Evolutionary conservation across 2,888 invertebrate genomes (phyloP), one percentile per base, ranked within the genome.

Genomic region (Lasiommata megera): DNA sequence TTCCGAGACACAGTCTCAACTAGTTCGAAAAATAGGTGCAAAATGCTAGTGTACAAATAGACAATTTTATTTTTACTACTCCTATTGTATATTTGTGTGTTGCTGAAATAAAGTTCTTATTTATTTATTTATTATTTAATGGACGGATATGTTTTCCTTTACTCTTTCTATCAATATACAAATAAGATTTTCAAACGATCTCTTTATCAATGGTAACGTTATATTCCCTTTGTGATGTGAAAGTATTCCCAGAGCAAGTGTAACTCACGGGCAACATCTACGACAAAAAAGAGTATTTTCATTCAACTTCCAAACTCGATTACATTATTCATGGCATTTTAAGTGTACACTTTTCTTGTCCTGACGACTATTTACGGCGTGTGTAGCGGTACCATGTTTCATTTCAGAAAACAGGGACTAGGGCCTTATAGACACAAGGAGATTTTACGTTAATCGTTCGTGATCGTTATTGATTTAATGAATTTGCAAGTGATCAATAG

Each of bases 301-400:
- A 38, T 40, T 38, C 38, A 40, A 51, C 51, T 51, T 29, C 37
- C 23, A 29, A 40, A 51, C 51, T 40, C 28, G 51, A 51, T 51
- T 38, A 51, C 51, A 51, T 51, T 51, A 51, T 51, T 51, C 51
- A 51, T 51, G 38, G 38, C 51, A 51, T 51, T 51, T 56, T 43
- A 40, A 46, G 55, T 56, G 41, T 56, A 55, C 18, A 41, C 56
- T 44, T 56, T 56, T 50, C 48, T 44, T 44, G 56, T 44, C 50
- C 41, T 43, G n/a, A 5, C 5, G 6, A 16, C 23, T 56, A 50
- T 51, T 56, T 43, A 40, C 47, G 28, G 14, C 11, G 16, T 11
- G 12, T 37, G 36, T 48, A 48, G 18, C 9, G 16, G 16, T 6
- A 36, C 37, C 48, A 48, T 37, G 37, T n/a, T 12, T 8, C 9